Evolutionary conservation across 2,888 invertebrate species (phyloP), one percentile per base, ranked within the genome.

Genomic region (Xestia c-nigrum): DNA sequence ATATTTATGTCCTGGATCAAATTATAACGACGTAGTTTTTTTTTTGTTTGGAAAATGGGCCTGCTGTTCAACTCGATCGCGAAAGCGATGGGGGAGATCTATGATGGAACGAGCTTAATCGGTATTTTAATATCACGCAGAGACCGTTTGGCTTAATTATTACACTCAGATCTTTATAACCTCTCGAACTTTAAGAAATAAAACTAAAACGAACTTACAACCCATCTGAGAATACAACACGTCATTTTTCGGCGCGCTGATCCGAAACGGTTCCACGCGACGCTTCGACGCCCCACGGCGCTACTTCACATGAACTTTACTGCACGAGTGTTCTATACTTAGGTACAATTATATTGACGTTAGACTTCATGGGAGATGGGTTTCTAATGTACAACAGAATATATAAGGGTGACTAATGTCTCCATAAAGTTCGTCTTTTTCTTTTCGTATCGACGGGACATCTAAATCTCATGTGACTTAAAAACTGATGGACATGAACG

Each of bases 221-320:
- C 61, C 73, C 73, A 87, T 81, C 83, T 85, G 79, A 79, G 74
- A 80, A 78, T 84, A 74, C 79, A 63, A 76, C 78, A 79, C 85
- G 85, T 89, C 85, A 91, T 90, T 91, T 91, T 88, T 86, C 78
- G 76, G 86, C 78, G 90, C 90, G 91, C 86, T 90, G 90, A 89
- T 85, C 90, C 93, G 89, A 73, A 81, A 64, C 94, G 78, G 95
- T 94, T 92, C 88, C 93, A 89, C 87, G 87, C 79, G 66, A 87
- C 90, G 92, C 91, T 72, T 87, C 83, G 82, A 86, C 93, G 88
- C 92, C 93, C 93, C 90, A 88, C 84, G 88, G 84, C 87, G 88
- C 85, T 89, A 85, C 87, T 85, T 87, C 61, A 86, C 86, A 85
- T 91, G 90, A 92, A 91, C 92, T 93, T 92, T 89, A 87, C 76